A percentile compares a stretch with the other conserved stretches of the same genome.
These are phyloP conservation scores for Pseudochirops corinnae DNA, from an alignment of 2,797 vertebrate genomes.

Conservation along the genomic window DNA sequence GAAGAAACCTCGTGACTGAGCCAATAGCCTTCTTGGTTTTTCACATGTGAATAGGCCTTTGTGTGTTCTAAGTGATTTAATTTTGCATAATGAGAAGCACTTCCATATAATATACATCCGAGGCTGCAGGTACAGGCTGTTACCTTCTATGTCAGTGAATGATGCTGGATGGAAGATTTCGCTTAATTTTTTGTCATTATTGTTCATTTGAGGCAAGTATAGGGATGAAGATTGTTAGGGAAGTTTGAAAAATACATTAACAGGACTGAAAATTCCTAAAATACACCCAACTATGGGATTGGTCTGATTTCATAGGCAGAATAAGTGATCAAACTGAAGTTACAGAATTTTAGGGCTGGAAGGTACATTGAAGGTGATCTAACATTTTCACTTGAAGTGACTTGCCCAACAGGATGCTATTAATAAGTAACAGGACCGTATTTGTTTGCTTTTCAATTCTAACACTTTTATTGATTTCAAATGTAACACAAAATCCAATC, in stretches of 20 bases:
- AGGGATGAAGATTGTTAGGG: not conserved
- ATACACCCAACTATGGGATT: not conserved
- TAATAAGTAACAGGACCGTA: not conserved
- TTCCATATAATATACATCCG: not conserved
- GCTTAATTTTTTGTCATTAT: not conserved
- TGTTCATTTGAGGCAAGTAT: not conserved
- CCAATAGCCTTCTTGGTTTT: slow-evolving; percentile 10
- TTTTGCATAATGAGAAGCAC: slow-evolving; percentile 8
- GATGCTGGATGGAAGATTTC: not conserved
- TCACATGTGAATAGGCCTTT: slow-evolving; percentile 37
- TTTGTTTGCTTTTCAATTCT: slow-evolving; percentile 6
- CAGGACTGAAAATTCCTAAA: not conserved
- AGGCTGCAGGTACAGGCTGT: not conserved
- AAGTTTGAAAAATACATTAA: not conserved
- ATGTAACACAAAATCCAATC: slow-evolving; percentile 43
- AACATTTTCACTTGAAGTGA: not conserved
- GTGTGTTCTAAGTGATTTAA: slow-evolving; percentile 31
- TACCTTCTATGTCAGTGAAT: not conserved
- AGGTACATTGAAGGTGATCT: not conserved
- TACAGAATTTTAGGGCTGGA: not conserved
- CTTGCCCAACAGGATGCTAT: not conserved
- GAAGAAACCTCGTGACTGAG: not conserved
- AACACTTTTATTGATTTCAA: slow-evolving; percentile 71
- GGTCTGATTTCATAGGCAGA: not conserved
- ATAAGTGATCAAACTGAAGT: not conserved